Percentiles rank a stretch among this genome's conserved stretches.
Evolutionary conservation across 2,888 invertebrate genomes (phyloP).

Genomic region (Dryobotodes eremita): DNA sequence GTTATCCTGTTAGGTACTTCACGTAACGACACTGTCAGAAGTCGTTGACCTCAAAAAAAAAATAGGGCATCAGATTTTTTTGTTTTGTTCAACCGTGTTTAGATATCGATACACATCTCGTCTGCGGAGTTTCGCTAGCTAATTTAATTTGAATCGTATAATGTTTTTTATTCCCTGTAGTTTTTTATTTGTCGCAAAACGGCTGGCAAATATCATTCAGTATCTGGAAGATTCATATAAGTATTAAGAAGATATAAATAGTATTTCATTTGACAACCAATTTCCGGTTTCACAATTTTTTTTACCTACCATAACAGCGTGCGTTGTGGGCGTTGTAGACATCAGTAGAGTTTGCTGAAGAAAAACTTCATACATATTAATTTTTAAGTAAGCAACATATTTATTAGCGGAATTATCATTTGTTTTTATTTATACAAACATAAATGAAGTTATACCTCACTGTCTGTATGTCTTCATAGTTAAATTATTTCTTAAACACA

Average conservation of each 20-base stretch:
- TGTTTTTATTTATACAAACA: background rate
- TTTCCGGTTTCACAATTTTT: background rate
- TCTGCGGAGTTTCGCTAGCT: too few species aligned
- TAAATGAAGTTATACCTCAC: background rate
- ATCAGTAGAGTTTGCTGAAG: background rate
- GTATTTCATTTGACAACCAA: background rate
- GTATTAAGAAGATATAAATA: background rate
- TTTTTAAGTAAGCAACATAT: background rate
- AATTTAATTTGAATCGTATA: background rate
- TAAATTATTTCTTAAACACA: background rate
- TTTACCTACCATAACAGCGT: background rate
- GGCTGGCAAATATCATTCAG: background rate
- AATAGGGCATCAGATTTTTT: background rate
- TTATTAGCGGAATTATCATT: background rate
- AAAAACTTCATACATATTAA: constrained; percentile 5
- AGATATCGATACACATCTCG: background rate
- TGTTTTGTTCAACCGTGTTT: background rate
- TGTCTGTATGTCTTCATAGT: background rate
- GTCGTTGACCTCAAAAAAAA: background rate
- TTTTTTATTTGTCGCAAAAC: background rate
- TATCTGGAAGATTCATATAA: background rate
- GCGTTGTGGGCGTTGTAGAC: background rate
- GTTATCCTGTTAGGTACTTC: background rate
- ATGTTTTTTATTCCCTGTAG: background rate
- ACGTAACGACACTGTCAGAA: background rate